A percentile compares a stretch with the other conserved stretches of the same genome.
phyloP scores from a whole-genome alignment of 2,888 invertebrate genomes.

The Syrphus vitripennis region DNA sequence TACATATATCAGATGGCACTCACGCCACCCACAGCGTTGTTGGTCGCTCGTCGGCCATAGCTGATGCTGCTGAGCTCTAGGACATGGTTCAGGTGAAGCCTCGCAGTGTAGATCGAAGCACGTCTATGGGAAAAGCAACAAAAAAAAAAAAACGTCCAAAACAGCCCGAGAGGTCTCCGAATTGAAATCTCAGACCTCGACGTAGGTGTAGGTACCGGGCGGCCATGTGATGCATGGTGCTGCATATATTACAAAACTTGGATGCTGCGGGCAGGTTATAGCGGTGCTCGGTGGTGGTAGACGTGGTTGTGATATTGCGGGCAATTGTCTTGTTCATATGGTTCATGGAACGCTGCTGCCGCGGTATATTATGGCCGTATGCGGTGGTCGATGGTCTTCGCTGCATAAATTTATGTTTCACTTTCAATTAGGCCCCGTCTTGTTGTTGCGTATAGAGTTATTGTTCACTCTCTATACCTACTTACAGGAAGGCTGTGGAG shows the following conservation, averaged over 20 bases:
- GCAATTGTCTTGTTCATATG: conserved; percentile 65
- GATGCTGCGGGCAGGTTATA: conserved; percentile 16
- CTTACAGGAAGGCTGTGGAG: conserved; percentile 50
- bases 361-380: conserved; percentile 37
- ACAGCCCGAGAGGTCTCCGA: conserved; percentile 51
- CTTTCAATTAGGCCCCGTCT: conserved; percentile 71
- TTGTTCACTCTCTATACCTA: conserved; percentile 19
- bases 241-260: conserved; percentile 62
- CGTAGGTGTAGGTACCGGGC: conserved; percentile 50
- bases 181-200: conserved; percentile 68
- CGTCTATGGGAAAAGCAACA: conserved; percentile 41
- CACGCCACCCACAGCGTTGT: conserved; percentile 67
- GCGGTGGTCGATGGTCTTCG: conserved; percentile 61
- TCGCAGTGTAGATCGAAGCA: background rate
- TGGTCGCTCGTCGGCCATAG: conserved; percentile 28
- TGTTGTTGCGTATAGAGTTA: conserved; percentile 61
- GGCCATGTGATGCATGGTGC: conserved; percentile 57
- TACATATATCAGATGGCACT: conserved; percentile 69
- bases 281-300: conserved; percentile 13
- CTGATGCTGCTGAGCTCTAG: conserved; percentile 18
- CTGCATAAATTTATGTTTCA: conserved; percentile 72
- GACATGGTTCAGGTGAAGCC: conserved; percentile 41
- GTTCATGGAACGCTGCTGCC: conserved; percentile 40
- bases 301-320: conserved; percentile 44
- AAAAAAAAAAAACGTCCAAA: conserved; percentile 39